Conservation (phyloP, 2,113 vertebrate genomes). For the Festucalex cinctus region DNA sequence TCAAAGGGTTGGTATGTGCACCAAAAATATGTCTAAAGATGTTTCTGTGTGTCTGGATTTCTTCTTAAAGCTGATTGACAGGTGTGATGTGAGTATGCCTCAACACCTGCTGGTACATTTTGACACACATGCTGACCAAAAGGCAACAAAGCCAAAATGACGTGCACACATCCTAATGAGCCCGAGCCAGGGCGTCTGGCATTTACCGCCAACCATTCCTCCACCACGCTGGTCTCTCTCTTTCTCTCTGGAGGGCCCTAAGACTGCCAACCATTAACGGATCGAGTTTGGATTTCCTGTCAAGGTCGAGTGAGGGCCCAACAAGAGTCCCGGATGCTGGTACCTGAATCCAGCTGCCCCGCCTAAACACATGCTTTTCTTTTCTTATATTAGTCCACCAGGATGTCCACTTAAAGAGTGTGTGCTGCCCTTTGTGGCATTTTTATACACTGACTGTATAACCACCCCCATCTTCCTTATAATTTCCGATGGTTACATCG, state of each 20-base stretch:
- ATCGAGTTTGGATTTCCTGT: constrained; percentile 76
- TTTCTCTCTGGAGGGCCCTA: constrained; percentile 64
- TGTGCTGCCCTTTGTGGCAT: constrained; percentile 20
- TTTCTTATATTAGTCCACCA: background rate
- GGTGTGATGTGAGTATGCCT: constrained; percentile 41
- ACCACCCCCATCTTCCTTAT: background rate
- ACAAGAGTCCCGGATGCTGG: constrained; percentile 59
- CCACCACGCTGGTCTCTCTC: constrained; percentile 36
- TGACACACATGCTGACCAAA: constrained; percentile 38
- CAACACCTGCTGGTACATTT: constrained; percentile 61
- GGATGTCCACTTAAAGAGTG: background rate
- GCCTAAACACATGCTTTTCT: constrained; percentile 15
- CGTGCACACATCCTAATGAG: constrained; percentile 71
- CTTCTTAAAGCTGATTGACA: constrained; percentile 61
- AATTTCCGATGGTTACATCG: background rate
- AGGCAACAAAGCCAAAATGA: constrained; percentile 57
- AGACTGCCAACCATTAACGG: constrained; percentile 67
- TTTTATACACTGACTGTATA: constrained; percentile 1
- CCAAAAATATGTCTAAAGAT: constrained; percentile 30
- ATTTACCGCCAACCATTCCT: constrained; percentile 59
- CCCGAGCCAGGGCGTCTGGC: constrained; percentile 53
- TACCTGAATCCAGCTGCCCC: constrained; percentile 70
- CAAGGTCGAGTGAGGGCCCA: constrained; percentile 68
- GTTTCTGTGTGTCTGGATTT: constrained; percentile 61
- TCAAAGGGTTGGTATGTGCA: constrained; percentile 50